Base-by-base conservation (phyloP, 2,888 invertebrate genomes). In the Thera britannica region DNA sequence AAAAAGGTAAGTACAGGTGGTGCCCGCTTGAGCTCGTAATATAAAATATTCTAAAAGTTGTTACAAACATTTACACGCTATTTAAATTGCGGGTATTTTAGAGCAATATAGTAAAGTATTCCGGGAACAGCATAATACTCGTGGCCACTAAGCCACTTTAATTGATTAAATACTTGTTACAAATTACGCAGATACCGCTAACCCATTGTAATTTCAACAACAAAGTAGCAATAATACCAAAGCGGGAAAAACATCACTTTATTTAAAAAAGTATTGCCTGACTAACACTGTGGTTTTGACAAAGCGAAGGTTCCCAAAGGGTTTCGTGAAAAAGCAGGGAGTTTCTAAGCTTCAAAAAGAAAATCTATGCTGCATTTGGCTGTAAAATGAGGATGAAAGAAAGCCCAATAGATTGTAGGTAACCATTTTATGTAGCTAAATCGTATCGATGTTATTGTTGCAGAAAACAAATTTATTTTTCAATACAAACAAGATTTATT, bases 1-100 rank as follows among this genome's bases (percentile, higher is more conserved):
- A 34, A 23, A 52, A 51, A 51, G 6, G 51, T 51, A 46, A n/a
- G 51, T 8, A 51, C 51, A 51, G 51, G 51, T 49, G n/a, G 49
- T 49, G n/a, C 12, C 12, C n/a, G 12, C n/a, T 49, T n/a, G 12
- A 49, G 12, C n/a, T 49, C 12, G 44, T 49, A 49, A 49, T 49
- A 49, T 49, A 12, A 49, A 49, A 46, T 46, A 9, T 46, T 46
- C 2, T 9, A 9, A 46, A 46, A 46, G 2, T 46, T 46, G 44
- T 46, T 9, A 46, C 44, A 46, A 46, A 46, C 3, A 46, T 46
- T 46, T 46, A 46, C 44, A 7, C 9, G 44, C 44, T 5, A 41
- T 41, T 41, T 41, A 41, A 41, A 41, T 4, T 6, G 44, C 44
- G 9, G 9, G 44, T 3, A 46, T 46, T 46, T 46, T 9, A 46